Evolutionary conservation across 1,140 invertebrate species (phyloP).

Genomic region (Lamellibrachia luymesi): DNA sequence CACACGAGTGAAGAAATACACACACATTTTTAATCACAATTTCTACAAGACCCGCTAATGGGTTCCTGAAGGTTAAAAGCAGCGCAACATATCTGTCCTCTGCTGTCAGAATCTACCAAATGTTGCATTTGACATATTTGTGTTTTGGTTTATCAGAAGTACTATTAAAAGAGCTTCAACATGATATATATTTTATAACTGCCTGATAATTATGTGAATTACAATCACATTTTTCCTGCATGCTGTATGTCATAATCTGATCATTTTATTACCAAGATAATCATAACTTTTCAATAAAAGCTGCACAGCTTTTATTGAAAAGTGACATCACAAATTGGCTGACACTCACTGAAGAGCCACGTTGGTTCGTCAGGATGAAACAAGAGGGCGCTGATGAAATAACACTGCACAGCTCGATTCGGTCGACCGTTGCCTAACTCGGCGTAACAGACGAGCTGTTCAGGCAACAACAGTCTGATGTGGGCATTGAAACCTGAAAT

Average conservation of each 20-base stretch:
- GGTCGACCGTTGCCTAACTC: constrained; percentile 37
- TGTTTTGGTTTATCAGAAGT: too few species aligned
- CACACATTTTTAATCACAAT: too few species aligned
- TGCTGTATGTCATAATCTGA: neutral
- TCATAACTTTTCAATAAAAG: too few species aligned
- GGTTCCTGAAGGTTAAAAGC: too few species aligned
- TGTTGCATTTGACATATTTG: too few species aligned
- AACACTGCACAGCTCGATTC: constrained; percentile 34
- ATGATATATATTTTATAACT: neutral
- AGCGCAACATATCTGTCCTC: too few species aligned
- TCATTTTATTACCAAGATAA: too few species aligned
- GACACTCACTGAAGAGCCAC: constrained; percentile 59
- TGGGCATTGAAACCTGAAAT: constrained; percentile 41
- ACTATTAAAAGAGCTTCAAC: too few species aligned
- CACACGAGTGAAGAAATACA: neutral
- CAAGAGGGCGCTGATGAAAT: constrained; percentile 53
- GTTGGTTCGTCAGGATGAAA: constrained; percentile 58
- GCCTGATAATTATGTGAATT: too few species aligned
- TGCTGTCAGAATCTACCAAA: too few species aligned
- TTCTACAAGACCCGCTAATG: too few species aligned
- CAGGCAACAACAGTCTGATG: constrained; percentile 49
- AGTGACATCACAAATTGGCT: neutral
- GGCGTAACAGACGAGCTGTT: constrained; percentile 48
- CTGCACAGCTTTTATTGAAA: neutral
- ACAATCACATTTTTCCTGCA: too few species aligned